Conservation (phyloP, 2,113 vertebrate genomes). For the Halcyon senegalensis region DNA sequence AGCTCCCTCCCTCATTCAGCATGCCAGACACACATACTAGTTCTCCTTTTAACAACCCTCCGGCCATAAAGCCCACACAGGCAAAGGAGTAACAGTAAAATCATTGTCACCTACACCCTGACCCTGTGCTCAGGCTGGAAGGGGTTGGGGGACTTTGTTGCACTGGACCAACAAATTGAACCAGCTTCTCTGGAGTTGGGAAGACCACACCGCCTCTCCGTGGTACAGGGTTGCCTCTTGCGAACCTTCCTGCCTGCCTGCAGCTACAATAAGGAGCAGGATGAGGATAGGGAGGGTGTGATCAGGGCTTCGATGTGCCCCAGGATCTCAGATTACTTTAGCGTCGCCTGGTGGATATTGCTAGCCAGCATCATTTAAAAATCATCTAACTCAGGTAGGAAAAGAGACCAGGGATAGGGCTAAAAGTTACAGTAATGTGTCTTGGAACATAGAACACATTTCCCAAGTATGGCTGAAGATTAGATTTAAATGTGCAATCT, state of each 20-base stretch:
- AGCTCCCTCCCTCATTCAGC: neutral
- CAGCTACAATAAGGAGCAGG: neutral
- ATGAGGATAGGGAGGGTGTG: neutral
- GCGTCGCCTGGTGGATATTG: slow-evolving; percentile 56
- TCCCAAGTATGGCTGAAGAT: neutral
- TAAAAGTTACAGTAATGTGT: neutral
- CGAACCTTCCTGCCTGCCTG: neutral
- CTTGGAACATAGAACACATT: neutral
- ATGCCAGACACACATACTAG: neutral
- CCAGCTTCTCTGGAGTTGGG: neutral
- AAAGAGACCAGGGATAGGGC: neutral
- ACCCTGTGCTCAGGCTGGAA: neutral
- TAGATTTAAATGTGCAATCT: neutral
- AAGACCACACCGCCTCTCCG: fast-evolving
- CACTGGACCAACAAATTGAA: neutral
- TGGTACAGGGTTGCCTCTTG: neutral
- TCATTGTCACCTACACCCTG: neutral
- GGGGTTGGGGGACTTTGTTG: fast-evolving
- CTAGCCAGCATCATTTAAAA: slow-evolving; percentile 6
- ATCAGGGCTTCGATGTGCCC: neutral
- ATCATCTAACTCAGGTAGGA: neutral
- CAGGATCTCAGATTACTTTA: slow-evolving; percentile 39
- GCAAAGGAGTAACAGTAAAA: neutral
- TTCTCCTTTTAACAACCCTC: neutral
- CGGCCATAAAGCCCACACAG: neutral